Evolutionary conservation across 1,140 invertebrate species (phyloP), one percentile per base, ranked within the genome.

Genomic region (Cepaea nemoralis): DNA sequence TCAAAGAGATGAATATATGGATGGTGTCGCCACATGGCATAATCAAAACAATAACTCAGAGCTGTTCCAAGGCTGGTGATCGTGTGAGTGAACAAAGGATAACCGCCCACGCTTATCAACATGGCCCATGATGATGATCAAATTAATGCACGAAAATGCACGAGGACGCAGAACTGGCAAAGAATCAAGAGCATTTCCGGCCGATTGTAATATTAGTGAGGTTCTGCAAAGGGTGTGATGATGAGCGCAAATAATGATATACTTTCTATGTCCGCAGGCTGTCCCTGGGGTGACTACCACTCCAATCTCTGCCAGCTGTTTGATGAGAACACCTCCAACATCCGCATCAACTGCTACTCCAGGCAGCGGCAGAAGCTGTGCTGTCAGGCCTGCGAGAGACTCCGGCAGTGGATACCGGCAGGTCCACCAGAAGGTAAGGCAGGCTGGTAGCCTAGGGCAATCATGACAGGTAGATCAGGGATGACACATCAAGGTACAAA

Each of bases 271-370:
- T 19, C 16, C 33, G 16, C 79, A 89, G 88, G 82, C 0, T 89
- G 88, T 75, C 83, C 86, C n/a, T 89, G 86, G 85, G 88, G 88
- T n/a, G 86, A 89, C 83, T 87, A 88, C 40, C 87, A 85, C 82
- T 80, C 84, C 0, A 83, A 87, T 8, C 73, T 89, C 16, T 89
- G 88, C 83, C 63, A 81, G 73, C 84, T 85, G n/a, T 87, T 85
- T 80, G 75, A 77, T 14, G 75, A 83, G 37, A 74, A 79, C 0
- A 48, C 82, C 14, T 59, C 83, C 31, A 50, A 77, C 39, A 59
- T 89, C 14, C 77, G 82, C 27, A 83, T 88, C 50, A 87, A 88
- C 80, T 89, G 88, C 73, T 89, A 89, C 67, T 59, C 83, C 19
- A 69, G 77, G 2, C 81, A 80, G 14, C 86, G 87, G n/a, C 66